phyloP scores from a whole-genome alignment of 2,113 vertebrate genomes.

The Myotis brandtii region DNA sequence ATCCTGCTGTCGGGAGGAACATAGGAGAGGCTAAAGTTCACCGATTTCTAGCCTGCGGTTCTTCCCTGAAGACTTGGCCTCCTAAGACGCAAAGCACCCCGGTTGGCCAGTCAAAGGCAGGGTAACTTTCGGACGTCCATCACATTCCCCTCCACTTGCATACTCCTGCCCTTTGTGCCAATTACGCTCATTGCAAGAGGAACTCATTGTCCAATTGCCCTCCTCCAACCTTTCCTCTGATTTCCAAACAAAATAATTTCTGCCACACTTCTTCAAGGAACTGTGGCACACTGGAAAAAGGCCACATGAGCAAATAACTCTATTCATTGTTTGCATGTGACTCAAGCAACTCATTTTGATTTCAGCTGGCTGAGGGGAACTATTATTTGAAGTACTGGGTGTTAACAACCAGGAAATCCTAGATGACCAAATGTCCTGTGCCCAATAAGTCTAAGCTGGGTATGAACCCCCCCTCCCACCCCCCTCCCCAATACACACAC shows the following conservation, averaged over 20 bases:
- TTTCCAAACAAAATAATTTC: constrained; percentile 50
- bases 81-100: background rate
- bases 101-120: background rate
- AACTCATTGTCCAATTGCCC: background rate
- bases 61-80: background rate
- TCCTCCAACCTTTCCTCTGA: background rate
- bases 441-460: background rate
- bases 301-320: constrained; percentile 45
- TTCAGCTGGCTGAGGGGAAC: background rate
- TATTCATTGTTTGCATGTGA: constrained; percentile 17
- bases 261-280: constrained; percentile 66
- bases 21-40: background rate
- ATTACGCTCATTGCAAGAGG: background rate
- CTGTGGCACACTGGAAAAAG: constrained; percentile 22
- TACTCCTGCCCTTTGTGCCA: background rate
- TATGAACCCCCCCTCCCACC: background rate
- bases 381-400: background rate
- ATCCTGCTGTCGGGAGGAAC: background rate
- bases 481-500: background rate
- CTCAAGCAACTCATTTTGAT: background rate
- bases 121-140: background rate
- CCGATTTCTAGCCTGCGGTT: background rate
- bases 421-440: background rate
- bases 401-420: background rate
- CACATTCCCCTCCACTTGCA: background rate